These are phyloP conservation scores for Misgurnus anguillicaudatus DNA, from an alignment of 2,113 vertebrate genomes.

Conservation along the genomic window DNA sequence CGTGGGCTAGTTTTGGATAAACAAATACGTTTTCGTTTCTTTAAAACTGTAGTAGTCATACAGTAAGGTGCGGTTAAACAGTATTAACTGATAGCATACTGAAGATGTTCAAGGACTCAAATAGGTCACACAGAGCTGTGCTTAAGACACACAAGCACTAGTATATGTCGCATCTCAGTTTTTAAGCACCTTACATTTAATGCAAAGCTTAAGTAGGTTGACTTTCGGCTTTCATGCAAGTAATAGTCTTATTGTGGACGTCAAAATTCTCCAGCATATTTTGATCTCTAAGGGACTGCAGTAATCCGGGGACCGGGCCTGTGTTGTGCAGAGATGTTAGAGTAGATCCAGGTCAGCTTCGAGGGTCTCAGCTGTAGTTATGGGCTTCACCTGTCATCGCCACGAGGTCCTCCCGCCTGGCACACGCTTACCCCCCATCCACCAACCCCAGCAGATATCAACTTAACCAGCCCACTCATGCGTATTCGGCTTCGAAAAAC, in stretches of 20 bases:
- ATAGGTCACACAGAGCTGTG: slow-evolving; percentile 41
- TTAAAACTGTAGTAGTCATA: slow-evolving; percentile 39
- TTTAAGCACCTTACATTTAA: slow-evolving; percentile 42
- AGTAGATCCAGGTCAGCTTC: slow-evolving; percentile 73
- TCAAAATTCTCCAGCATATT: no score
- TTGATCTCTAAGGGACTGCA: background rate
- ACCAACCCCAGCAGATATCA: slow-evolving; percentile 52
- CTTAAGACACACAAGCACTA: slow-evolving; percentile 30
- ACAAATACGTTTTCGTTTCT: no score
- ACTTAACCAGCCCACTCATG: slow-evolving; percentile 68
- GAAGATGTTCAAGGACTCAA: slow-evolving; percentile 43
- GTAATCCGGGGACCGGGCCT: slow-evolving; percentile 30
- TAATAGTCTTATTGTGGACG: background rate
- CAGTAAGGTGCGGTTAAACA: slow-evolving; percentile 31
- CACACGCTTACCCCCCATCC: slow-evolving; percentile 57
- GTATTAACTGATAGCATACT: slow-evolving; percentile 47
- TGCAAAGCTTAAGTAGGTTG: slow-evolving; percentile 26
- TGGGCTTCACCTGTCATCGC: slow-evolving; percentile 74
- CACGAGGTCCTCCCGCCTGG: slow-evolving; percentile 62
- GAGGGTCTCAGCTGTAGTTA: slow-evolving; percentile 75
- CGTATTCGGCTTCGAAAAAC: slow-evolving; percentile 71
- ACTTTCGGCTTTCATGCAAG: slow-evolving; percentile 31
- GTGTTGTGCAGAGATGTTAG: slow-evolving; percentile 45
- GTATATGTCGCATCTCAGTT: slow-evolving; percentile 34
- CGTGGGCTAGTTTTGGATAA: no score